A percentile compares a stretch with the other conserved stretches of the same genome.
These are phyloP conservation scores for Capreolus pygargus DNA, from an alignment of 2,113 vertebrate genomes.

Conservation along the genomic window DNA sequence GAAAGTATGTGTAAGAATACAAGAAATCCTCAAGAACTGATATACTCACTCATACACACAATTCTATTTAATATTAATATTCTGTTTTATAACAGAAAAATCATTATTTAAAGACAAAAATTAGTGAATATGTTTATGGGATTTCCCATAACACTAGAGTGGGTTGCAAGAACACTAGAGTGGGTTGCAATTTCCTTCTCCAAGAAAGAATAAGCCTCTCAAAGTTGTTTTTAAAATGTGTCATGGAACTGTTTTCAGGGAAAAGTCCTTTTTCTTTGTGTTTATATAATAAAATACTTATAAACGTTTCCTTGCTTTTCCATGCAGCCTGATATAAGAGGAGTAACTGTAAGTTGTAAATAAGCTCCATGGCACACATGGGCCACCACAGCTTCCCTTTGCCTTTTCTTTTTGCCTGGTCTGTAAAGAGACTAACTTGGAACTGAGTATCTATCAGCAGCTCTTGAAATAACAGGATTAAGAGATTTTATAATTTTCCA, in stretches of 20 bases:
- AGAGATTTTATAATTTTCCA: background rate
- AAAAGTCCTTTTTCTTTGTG: background rate
- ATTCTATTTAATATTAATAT: background rate
- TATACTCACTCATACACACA: background rate
- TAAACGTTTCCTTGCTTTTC: background rate
- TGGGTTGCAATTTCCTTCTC: background rate
- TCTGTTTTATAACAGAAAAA: background rate
- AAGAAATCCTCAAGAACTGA: background rate
- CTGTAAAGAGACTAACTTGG: background rate
- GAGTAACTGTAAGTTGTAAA: background rate
- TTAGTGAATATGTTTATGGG: background rate
- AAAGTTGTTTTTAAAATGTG: background rate
- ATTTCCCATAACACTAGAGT: background rate
- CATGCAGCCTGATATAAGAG: background rate
- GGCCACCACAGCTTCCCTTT: background rate
- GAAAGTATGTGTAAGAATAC: background rate
- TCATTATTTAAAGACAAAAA: background rate
- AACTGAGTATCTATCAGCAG: background rate
- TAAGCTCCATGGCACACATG: background rate
- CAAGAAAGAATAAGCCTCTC: background rate
- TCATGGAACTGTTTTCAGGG: background rate
- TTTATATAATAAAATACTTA: background rate
- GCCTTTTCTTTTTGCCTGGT: background rate
- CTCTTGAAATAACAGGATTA: background rate
- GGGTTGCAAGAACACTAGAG: background rate